Percentiles rank a stretch among this genome's conserved stretches.
Conservation (phyloP, 2,888 invertebrate genomes). For the Rotaria macrura region DNA sequence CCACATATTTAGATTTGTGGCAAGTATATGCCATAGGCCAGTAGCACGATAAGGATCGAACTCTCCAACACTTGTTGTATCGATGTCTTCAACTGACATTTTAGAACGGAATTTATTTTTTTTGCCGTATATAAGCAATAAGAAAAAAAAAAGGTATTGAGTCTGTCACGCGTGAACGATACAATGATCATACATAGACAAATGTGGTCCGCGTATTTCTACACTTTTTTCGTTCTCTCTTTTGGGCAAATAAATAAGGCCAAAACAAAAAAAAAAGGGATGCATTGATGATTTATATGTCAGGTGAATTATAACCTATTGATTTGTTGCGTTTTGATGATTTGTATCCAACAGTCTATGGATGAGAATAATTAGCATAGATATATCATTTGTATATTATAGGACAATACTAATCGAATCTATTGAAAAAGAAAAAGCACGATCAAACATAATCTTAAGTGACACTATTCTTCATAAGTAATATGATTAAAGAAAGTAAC, state of each 20-base stretch:
- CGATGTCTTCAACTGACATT: neutral
- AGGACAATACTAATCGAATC: too few relatives aligned
- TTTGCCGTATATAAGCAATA: too few relatives aligned
- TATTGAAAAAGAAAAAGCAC: too few relatives aligned
- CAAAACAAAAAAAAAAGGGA: neutral
- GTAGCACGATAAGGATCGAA: conserved; percentile 12
- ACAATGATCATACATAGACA: neutral
- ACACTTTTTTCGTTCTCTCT: neutral
- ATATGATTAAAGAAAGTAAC: too few relatives aligned
- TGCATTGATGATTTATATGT: neutral
- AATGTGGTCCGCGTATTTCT: neutral
- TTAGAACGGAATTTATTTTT: neutral
- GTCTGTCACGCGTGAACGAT: neutral
- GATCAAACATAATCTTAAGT: too few relatives aligned
- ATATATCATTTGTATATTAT: too few relatives aligned
- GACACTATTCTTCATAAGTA: too few relatives aligned
- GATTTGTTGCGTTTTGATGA: neutral
- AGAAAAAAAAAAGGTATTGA: neutral
- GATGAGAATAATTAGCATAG: too few relatives aligned
- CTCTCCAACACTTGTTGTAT: neutral
- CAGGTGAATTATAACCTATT: neutral
- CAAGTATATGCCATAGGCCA: neutral
- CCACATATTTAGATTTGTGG: conserved; percentile 4
- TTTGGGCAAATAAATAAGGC: neutral
- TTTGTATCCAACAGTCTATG: too few relatives aligned